A percentile compares a stretch with the other conserved stretches of the same genome.
phyloP scores from a whole-genome alignment of 1,140 invertebrate genomes.

The Cotesia typhae region DNA sequence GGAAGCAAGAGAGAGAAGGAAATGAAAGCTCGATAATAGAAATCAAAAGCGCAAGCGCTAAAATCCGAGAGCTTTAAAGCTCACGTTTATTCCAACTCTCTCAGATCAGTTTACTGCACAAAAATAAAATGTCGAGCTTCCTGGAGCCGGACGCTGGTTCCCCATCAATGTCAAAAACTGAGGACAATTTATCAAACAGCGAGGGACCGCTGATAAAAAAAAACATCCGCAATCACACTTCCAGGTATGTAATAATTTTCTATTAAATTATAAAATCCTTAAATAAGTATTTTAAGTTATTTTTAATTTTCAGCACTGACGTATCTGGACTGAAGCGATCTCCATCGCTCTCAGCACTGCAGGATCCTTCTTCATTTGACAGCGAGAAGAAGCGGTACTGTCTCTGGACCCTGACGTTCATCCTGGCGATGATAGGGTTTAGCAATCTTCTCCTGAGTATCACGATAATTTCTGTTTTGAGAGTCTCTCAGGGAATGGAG shows the following conservation, averaged over 20 bases:
- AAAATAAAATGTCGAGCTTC: conserved; percentile 44
- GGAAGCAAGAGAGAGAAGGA: not conserved
- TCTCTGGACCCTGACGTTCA: conserved; percentile 59
- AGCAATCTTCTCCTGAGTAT: conserved; percentile 61
- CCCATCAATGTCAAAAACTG: conserved; percentile 59
- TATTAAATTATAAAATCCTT: not conserved
- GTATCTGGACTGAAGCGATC: conserved; percentile 38
- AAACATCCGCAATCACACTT: conserved; percentile 40
- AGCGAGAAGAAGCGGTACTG: conserved; percentile 52
- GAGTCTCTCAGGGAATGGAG: conserved; percentile 74
- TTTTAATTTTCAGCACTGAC: conserved; percentile 34
- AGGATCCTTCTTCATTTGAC: conserved; percentile 33
- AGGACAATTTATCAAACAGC: conserved; percentile 61
- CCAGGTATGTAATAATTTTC: conserved; percentile 42
- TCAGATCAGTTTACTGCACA: not conserved
- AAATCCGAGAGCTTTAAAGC: not conserved
- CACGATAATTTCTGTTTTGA: conserved; percentile 58
- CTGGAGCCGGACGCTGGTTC: conserved; percentile 50
- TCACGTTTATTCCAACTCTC: not conserved
- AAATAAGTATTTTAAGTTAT: conserved; percentile 6
- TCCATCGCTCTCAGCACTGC: conserved; percentile 29
- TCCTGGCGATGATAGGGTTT: conserved; percentile 57
- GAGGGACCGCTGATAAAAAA: conserved; percentile 58
- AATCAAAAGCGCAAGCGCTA: conserved; percentile 4
- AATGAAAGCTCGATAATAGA: not conserved